Evolutionary conservation across 2,113 vertebrate species (phyloP).

Genomic region (Clinocottus analis): DNA sequence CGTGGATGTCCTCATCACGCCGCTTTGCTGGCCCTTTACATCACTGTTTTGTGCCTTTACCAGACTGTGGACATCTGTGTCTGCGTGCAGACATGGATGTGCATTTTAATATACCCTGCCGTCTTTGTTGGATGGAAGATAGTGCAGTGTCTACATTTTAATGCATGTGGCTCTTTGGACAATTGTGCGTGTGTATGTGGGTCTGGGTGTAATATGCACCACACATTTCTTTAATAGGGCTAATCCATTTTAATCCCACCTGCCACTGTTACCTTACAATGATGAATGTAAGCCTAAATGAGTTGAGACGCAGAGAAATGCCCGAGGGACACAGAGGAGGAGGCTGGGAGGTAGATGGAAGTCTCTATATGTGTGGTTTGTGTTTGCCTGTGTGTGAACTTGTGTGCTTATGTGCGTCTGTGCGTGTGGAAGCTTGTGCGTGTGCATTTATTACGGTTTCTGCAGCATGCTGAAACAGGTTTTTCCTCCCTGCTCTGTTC

Average conservation of each 20-base stretch:
- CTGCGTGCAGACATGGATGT: slow-evolving; percentile 14
- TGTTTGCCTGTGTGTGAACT: slow-evolving; percentile 46
- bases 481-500: slow-evolving; percentile 54
- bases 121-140: slow-evolving; percentile 16
- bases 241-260: slow-evolving; percentile 88
- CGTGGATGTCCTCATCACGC: slow-evolving; percentile 40
- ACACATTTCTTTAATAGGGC: slow-evolving; percentile 83
- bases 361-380: slow-evolving; percentile 61
- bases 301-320: slow-evolving; percentile 84
- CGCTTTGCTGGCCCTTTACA: slow-evolving; percentile 33
- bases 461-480: slow-evolving; percentile 54
- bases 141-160: slow-evolving; percentile 26
- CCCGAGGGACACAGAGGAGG: slow-evolving; percentile 74
- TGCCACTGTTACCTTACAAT: slow-evolving; percentile 85
- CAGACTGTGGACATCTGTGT: slow-evolving; percentile 12
- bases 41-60: slow-evolving; percentile 11
- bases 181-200: slow-evolving; percentile 29
- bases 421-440: slow-evolving; percentile 22
- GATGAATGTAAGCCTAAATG: slow-evolving; percentile 87
- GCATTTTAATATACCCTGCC: slow-evolving; percentile 26
- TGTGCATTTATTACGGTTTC: slow-evolving; percentile 63
- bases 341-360: slow-evolving; percentile 74
- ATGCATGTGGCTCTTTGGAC: slow-evolving; percentile 37
- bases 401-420: slow-evolving; percentile 27
- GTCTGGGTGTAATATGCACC: slow-evolving; percentile 76